Base-by-base conservation (phyloP, 1,140 invertebrate genomes). In the Branchinecta lindahli region DNA sequence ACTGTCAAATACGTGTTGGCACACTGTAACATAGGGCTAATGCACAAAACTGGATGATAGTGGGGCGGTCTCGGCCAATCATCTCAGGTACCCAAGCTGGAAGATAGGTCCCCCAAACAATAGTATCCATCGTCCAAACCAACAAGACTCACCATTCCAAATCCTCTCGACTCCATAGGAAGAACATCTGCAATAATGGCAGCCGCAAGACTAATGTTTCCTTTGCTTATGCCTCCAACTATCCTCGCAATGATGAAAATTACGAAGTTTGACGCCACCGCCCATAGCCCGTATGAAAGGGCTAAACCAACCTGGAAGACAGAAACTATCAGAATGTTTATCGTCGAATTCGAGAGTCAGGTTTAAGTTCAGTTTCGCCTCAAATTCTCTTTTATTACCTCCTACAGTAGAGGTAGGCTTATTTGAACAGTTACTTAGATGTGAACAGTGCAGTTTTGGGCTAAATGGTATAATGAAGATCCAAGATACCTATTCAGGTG, bases 151-250 rank as follows among this genome's bases (percentile, higher is more conserved):
- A 94, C 92, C 96, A 99, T 99, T 78, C 93, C 95, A 80, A 86
- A 88, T 44, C 91, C 92, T 75, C 95, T 83, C 44, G 87, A 87
- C 21, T 46, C 75, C 87, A 85, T 12, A 86, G 80, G 45, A 86
- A 84, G 18, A 90, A 94, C 87, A 84, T 99, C 96, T 20, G 94
- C 88, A 8, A 99, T 90, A 72, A 98, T 88, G 8, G 96, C 94
- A 85, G 96, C 96, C 61, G 89, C 90, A 44, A 99, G 81, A 73
- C 91, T 94, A 15, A 99, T 88, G 81, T 98, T 99, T 7, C 94
- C 95, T 83, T 98, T 98, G 76, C 91, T 94, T 6, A 98, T 83
- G 0, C 96, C 96, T 18, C 95, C 95, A 72, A 98, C 81, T 72
- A 98, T 86, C 75, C 96, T 83, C 0, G 96, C 91, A 52, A 98